A percentile compares a stretch with the other conserved stretches of the same genome.
phyloP scores from a whole-genome alignment of 2,888 invertebrate genomes.

The Scaptomyza caliginosa region DNA sequence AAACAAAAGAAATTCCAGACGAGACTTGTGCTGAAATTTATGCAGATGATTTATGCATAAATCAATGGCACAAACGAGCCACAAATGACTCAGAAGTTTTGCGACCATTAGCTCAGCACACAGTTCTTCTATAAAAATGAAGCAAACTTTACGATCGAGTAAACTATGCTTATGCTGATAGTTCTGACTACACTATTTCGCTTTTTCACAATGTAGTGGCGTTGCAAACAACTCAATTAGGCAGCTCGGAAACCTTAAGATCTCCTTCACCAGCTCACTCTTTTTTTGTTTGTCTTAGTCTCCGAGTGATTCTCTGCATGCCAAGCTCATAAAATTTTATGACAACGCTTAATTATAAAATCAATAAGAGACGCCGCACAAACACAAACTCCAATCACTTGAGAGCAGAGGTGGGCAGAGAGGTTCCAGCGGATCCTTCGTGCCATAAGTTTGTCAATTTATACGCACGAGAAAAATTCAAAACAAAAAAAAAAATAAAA shows the following conservation, averaged over 20 bases:
- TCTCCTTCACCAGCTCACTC: slow-evolving; percentile 7
- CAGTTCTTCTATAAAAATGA: slow-evolving; percentile 6
- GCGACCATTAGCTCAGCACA: slow-evolving; percentile 12
- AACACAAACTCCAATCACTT: slow-evolving; percentile 58
- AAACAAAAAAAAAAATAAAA: background rate
- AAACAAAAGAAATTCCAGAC: slow-evolving; percentile 71
- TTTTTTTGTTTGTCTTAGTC: background rate
- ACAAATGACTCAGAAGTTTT: slow-evolving; percentile 41
- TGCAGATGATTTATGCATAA: slow-evolving; percentile 80
- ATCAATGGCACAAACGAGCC: slow-evolving; percentile 33
- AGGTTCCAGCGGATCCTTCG: slow-evolving; percentile 18
- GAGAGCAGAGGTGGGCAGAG: slow-evolving; percentile 9
- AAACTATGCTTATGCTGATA: slow-evolving; percentile 42
- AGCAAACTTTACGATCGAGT: slow-evolving; percentile 23
- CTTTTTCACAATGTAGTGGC: slow-evolving; percentile 45
- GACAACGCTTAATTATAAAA: slow-evolving; percentile 82
- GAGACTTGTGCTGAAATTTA: slow-evolving; percentile 67
- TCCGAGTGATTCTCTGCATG: slow-evolving; percentile 24
- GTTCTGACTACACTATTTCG: slow-evolving; percentile 17
- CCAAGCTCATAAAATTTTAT: slow-evolving; percentile 80
- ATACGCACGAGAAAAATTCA: slow-evolving; percentile 44
- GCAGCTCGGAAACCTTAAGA: slow-evolving; percentile 16
- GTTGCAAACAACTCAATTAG: slow-evolving; percentile 72
- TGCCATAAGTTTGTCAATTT: slow-evolving; percentile 78
- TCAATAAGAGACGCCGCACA: slow-evolving; percentile 80